These are phyloP conservation scores for Pocillopora meandrina DNA, from an alignment of 92 coral and sea anemone genomes.

Conservation along the genomic window DNA sequence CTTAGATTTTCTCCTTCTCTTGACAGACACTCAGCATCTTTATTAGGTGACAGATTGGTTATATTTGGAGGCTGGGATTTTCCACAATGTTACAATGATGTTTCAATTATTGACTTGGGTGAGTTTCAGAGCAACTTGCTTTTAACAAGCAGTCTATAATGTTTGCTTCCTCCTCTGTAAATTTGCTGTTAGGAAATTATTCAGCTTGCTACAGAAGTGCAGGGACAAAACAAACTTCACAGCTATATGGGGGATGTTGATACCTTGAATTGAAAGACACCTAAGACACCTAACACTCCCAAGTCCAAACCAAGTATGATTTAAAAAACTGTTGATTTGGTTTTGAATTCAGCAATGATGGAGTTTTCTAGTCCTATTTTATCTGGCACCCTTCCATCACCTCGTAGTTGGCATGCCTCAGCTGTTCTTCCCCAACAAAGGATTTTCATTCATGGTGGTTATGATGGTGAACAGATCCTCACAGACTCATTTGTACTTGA, in stretches of 20 bases:
- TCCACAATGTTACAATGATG: slow-evolving; percentile 86
- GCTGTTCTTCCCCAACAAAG: slow-evolving; percentile 67
- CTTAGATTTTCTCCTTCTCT: not conserved
- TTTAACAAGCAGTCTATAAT: too few relatives aligned
- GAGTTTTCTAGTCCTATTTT: slow-evolving; percentile 75
- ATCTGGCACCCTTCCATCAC: slow-evolving; percentile 74
- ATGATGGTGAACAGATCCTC: slow-evolving; percentile 75
- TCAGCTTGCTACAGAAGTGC: too few relatives aligned
- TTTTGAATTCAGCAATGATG: slow-evolving; percentile 69
- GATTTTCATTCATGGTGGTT: slow-evolving; percentile 91
- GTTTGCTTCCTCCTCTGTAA: too few relatives aligned
- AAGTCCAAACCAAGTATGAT: too few relatives aligned
- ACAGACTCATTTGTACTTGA: slow-evolving; percentile 86
- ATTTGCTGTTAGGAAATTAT: too few relatives aligned
- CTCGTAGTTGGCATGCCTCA: slow-evolving; percentile 93
- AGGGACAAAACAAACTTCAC: too few relatives aligned
- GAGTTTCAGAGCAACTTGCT: not conserved
- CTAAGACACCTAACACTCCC: too few relatives aligned
- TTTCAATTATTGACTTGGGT: slow-evolving; percentile 81
- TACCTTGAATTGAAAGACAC: too few relatives aligned
- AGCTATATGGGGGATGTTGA: too few relatives aligned
- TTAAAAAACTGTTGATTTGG: not conserved
- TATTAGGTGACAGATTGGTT: slow-evolving; percentile 72
- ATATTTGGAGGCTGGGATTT: slow-evolving; percentile 98
- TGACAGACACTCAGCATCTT: slow-evolving; percentile 79